phyloP scores from a whole-genome alignment of 2,113 vertebrate genomes.

The Sturnus vulgaris region DNA sequence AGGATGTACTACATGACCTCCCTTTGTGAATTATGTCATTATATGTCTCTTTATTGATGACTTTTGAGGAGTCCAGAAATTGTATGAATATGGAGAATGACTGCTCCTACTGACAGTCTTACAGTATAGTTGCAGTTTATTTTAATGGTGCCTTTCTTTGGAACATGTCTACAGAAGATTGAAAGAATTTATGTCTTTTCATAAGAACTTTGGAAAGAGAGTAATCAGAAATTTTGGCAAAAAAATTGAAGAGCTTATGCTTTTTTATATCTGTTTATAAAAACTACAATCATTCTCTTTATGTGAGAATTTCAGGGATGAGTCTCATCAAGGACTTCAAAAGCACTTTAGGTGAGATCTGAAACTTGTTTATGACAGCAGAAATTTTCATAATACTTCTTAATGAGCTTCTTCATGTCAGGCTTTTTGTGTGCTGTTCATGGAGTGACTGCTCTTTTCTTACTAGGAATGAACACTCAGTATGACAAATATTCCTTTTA shows the following conservation, averaged over 20 bases:
- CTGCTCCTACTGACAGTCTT: neutral
- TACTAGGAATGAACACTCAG: neutral
- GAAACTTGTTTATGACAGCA: neutral
- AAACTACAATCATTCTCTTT: neutral
- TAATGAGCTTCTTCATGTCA: neutral
- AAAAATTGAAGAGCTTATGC: neutral
- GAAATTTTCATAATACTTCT: neutral
- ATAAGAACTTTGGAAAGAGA: neutral
- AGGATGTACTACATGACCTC: neutral
- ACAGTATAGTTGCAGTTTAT: neutral
- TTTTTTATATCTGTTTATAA: neutral
- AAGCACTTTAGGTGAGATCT: neutral
- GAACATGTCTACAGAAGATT: neutral
- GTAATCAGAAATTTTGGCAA: neutral
- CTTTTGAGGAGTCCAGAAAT: neutral
- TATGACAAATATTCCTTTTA: neutral
- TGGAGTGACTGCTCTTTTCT: neutral
- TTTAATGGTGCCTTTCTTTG: neutral
- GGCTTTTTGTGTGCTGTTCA: neutral
- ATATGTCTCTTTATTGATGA: neutral
- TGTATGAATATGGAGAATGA: accelerated
- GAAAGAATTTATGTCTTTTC: neutral
- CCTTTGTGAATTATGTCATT: neutral
- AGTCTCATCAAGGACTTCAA: neutral
- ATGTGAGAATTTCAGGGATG: neutral